Evolutionary conservation across 2,113 vertebrate species (phyloP).

Genomic region (Falco punctatus): DNA sequence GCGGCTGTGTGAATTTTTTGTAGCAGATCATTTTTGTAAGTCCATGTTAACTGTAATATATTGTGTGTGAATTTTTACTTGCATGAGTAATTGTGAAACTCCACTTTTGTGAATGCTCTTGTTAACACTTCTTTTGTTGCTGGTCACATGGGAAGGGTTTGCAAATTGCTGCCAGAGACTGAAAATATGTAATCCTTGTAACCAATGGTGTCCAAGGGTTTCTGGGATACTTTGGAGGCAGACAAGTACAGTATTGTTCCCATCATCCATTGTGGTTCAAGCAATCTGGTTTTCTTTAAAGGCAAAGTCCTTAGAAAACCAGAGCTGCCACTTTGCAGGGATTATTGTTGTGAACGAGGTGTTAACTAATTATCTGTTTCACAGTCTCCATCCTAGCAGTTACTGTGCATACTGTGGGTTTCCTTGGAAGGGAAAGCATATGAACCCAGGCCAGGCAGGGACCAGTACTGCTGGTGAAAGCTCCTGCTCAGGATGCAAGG

Average conservation of each 20-base stretch:
- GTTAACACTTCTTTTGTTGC: background rate
- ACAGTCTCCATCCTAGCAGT: background rate
- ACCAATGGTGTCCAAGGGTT: background rate
- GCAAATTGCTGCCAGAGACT: slow-evolving; percentile 32
- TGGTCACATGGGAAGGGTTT: slow-evolving; percentile 51
- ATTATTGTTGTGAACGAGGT: background rate
- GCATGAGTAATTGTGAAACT: slow-evolving; percentile 20
- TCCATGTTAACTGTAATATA: background rate
- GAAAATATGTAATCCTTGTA: slow-evolving; percentile 51
- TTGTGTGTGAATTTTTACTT: slow-evolving; percentile 12
- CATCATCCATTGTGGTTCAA: background rate
- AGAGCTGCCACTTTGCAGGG: background rate
- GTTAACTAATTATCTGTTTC: background rate
- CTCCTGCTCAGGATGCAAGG: background rate
- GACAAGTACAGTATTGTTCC: slow-evolving; percentile 45
- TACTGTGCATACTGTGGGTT: background rate
- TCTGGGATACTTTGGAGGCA: slow-evolving; percentile 29
- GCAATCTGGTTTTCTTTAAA: slow-evolving; percentile 21
- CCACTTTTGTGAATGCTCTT: background rate
- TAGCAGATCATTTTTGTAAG: background rate
- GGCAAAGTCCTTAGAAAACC: background rate
- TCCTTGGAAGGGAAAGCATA: background rate
- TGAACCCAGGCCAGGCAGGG: background rate
- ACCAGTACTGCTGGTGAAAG: background rate
- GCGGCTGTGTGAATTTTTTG: background rate